Conservation (phyloP, 2,888 invertebrate genomes). For the Rapana venosa region DNA sequence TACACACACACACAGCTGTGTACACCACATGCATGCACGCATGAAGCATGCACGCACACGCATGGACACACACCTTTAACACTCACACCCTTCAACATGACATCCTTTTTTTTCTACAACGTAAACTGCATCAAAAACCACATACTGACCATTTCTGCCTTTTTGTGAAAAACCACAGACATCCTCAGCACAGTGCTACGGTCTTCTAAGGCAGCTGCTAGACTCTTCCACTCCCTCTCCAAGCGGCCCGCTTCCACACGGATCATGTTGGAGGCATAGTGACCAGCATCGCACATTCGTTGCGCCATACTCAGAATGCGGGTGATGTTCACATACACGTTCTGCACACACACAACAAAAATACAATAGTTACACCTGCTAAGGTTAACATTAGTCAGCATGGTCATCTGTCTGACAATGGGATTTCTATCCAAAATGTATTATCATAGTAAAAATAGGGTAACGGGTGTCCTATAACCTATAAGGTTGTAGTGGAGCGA, state of each 20-base stretch:
- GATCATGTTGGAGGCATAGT: constrained; percentile 92
- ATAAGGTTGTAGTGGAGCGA: no score
- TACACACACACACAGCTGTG: background rate
- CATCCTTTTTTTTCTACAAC: background rate
- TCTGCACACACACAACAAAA: constrained; percentile 78
- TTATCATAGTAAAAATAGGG: no score
- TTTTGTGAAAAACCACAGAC: constrained; percentile 97
- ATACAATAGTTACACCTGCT: no score
- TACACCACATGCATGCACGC: background rate
- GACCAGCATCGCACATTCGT: constrained; percentile 92
- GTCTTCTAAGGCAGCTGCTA: constrained; percentile 93
- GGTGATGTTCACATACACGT: constrained; percentile 95
- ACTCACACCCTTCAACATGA: background rate
- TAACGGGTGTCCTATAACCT: no score
- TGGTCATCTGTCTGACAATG: no score
- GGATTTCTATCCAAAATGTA: no score
- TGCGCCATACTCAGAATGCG: constrained; percentile 94
- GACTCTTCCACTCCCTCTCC: constrained; percentile 91
- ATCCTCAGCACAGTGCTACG: constrained; percentile 94
- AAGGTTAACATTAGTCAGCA: no score
- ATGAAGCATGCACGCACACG: background rate
- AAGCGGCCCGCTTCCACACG: constrained; percentile 87
- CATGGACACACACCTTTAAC: background rate
- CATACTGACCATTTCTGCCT: constrained; percentile 83
- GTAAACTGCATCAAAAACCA: background rate